Conservation (phyloP, 2,797 vertebrate genomes). For the Acrocephalus scirpaceus region DNA sequence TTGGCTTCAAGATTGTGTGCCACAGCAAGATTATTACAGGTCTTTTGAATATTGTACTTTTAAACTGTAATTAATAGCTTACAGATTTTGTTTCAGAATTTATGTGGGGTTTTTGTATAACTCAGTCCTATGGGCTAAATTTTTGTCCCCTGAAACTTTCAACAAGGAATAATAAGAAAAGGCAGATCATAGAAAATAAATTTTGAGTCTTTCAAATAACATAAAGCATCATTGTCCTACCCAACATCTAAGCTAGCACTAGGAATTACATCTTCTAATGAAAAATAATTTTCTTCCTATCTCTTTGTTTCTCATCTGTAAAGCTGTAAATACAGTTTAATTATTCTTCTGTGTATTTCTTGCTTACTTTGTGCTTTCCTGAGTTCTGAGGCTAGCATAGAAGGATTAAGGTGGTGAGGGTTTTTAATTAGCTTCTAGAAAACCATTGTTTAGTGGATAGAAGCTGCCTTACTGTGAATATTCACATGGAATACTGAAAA, state of each 20-base stretch:
- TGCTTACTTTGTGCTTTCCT: background rate
- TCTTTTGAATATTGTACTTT: background rate
- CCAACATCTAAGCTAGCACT: background rate
- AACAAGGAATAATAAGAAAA: background rate
- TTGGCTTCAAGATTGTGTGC: background rate
- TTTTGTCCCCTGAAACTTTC: background rate
- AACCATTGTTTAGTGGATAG: background rate
- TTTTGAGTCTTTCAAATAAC: background rate
- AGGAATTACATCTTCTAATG: background rate
- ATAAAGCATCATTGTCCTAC: background rate
- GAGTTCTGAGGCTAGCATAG: background rate
- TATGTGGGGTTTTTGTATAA: fast-evolving
- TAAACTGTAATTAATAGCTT: background rate
- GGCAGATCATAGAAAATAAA: background rate
- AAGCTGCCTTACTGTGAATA: background rate
- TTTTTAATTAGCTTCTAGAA: background rate
- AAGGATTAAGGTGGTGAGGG: background rate
- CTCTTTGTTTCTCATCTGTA: background rate
- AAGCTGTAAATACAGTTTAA: background rate
- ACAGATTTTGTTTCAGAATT: background rate
- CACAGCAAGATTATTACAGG: background rate
- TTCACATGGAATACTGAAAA: background rate
- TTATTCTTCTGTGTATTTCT: background rate
- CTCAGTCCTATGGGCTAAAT: background rate
- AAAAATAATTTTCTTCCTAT: background rate